These are phyloP conservation scores for Tetramorium parvispinum DNA, from an alignment of 1,140 invertebrate genomes.

Conservation along the genomic window DNA sequence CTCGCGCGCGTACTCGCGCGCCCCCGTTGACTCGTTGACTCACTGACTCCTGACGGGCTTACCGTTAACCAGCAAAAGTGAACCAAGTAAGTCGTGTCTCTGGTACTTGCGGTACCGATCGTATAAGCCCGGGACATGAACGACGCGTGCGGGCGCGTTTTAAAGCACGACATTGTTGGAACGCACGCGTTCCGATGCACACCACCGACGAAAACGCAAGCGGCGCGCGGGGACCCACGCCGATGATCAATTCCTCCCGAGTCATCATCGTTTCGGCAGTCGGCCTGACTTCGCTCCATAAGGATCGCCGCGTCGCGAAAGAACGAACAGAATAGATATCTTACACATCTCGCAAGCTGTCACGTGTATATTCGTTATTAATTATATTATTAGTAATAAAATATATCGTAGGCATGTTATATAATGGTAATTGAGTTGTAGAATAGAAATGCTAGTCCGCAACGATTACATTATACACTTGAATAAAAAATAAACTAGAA, in stretches of 20 bases:
- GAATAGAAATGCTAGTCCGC: not conserved
- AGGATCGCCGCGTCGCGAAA: not conserved
- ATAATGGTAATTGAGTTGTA: not conserved
- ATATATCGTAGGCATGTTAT: not conserved
- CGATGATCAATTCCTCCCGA: conserved; percentile 30
- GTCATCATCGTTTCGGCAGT: conserved; percentile 16
- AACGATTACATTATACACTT: not conserved
- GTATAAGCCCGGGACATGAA: conserved; percentile 54
- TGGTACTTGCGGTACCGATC: conserved; percentile 81
- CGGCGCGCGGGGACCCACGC: conserved; percentile 21
- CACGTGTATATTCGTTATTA: not conserved
- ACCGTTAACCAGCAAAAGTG: conserved; percentile 83
- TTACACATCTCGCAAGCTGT: not conserved
- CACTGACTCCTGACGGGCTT: conserved; percentile 81
- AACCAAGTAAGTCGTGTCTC: conserved; percentile 82
- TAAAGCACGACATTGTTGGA: conserved; percentile 60
- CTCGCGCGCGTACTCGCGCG: conserved; percentile 54
- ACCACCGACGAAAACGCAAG: conserved; percentile 64
- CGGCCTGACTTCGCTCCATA: not conserved
- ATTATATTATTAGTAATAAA: not conserved
- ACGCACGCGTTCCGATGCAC: not conserved
- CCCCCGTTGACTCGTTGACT: conserved; percentile 78
- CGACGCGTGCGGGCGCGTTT: conserved; percentile 59
- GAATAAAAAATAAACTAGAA: not conserved
- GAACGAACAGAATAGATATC: not conserved